These are phyloP conservation scores for Vanacampus margaritifer DNA, from an alignment of 2,113 vertebrate species.

Conservation along the genomic window DNA sequence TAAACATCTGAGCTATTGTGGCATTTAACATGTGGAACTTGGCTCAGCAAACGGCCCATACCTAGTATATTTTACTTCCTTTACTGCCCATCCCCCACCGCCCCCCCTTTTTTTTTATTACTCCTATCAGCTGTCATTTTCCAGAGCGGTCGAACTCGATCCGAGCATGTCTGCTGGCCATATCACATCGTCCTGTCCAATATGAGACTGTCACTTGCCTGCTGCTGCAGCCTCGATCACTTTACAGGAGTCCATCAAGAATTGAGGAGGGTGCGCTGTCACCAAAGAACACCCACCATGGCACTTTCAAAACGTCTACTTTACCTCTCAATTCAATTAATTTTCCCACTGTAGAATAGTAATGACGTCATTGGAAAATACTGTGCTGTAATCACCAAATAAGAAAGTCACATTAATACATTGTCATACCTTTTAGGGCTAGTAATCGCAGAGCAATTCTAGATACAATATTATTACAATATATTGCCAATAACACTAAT, in stretches of 20 bases:
- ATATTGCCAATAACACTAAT: too few species aligned
- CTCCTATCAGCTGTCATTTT: slow-evolving; percentile 10
- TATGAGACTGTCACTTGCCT: slow-evolving; percentile 29
- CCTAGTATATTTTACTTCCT: background rate
- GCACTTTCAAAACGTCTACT: background rate
- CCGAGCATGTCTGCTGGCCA: slow-evolving; percentile 12
- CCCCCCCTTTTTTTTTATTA: background rate
- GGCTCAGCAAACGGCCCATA: slow-evolving; percentile 27
- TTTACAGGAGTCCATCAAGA: slow-evolving; percentile 16
- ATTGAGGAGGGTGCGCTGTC: slow-evolving; percentile 8
- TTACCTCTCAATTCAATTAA: background rate
- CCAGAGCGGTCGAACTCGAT: slow-evolving; percentile 13
- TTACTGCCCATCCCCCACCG: background rate
- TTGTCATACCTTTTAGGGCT: background rate
- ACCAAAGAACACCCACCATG: slow-evolving; percentile 7
- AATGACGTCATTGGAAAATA: background rate
- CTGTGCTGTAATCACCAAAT: background rate
- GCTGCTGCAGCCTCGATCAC: background rate
- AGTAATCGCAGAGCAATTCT: background rate
- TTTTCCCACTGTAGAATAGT: background rate
- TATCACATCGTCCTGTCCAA: slow-evolving; percentile 27
- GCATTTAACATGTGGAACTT: slow-evolving; percentile 25
- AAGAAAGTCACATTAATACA: too few species aligned
- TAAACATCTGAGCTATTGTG: slow-evolving; percentile 25
- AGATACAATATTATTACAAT: too few species aligned